These are phyloP conservation scores for Prionace glauca DNA, from an alignment of 2,797 vertebrate genomes.

Conservation along the genomic window DNA sequence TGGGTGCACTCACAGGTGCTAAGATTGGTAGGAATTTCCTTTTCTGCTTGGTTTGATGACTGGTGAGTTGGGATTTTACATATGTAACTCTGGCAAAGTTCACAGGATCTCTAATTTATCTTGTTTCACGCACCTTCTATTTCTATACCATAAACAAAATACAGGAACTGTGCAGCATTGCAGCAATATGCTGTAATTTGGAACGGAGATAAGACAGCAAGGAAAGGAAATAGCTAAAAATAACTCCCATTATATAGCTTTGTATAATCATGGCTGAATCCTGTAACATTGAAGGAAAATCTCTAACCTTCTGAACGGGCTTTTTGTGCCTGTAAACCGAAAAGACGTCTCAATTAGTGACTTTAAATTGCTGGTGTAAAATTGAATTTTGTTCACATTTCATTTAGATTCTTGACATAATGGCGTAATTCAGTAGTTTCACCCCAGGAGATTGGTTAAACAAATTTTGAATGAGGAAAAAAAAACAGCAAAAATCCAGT, in stretches of 20 bases:
- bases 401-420: not conserved
- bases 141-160: constrained; percentile 17
- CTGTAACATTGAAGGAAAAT: not conserved
- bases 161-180: constrained; percentile 12
- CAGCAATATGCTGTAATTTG: not conserved
- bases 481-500: constrained; percentile 18
- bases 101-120: not conserved
- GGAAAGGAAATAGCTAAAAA: constrained; percentile 29
- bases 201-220: constrained; percentile 2
- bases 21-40: not conserved
- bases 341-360: not conserved
- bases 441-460: not conserved
- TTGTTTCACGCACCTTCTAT: not conserved
- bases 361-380: not conserved
- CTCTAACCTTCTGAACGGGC: not conserved
- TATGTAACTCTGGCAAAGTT: not conserved
- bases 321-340: not conserved
- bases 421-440: constrained; percentile 30
- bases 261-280: constrained; percentile 18
- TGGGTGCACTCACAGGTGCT: not conserved
- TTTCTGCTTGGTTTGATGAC: not conserved
- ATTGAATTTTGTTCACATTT: not conserved
- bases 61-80: not conserved
- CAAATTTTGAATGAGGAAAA: constrained; percentile 6
- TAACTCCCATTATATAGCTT: constrained; percentile 9